Base-by-base conservation (phyloP, 2,797 vertebrate species). In the Neosilurus hyrtlii region DNA sequence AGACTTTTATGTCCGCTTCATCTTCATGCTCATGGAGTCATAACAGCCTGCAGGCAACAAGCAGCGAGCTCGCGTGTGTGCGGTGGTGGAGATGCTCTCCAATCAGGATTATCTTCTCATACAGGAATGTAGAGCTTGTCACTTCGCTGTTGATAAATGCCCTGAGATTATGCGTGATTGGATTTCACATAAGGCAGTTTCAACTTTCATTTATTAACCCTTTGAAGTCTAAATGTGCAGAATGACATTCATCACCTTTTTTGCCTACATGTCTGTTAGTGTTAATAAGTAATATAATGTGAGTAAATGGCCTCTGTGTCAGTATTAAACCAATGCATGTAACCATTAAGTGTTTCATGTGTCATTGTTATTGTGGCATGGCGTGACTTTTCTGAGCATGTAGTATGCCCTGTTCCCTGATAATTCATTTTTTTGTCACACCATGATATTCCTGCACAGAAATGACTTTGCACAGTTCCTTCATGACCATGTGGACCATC, bases 1-100 rank as follows among this genome's bases (percentile, higher is more conserved):
- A 88, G 18, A 89, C 94, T 95, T 95, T 94, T 90, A 94, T 94
- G 92, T 93, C 86, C 86, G 76, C 91, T 91, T 92, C 91, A 91
- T 91, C 85, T 86, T 91, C 92, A 91, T 75, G 86, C 89, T 93
- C 89, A 89, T 83, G 88, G 89, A 93, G 92, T 86, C 92, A 93
- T 87, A 93, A 93, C 90, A 94, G 92, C 92, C 92, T 89, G 86
- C 89, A 91, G 92, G 90, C 87, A 77, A 63, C 62, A 86, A 87
- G 88, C 89, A 90, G 83, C 56, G 76, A 87, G 89, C 83, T 82
- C 4, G 59, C 14, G 79, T 79, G 65, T 62, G 76, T 80, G 77
- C 70, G 76, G 35, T 77, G 61, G 73, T 57, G 85, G 73, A 83
- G 85, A 86, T 87, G 86, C 87, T 89, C 88, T 90, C 88, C 90